Evolutionary conservation across 1,140 invertebrate genomes (phyloP).

Genomic region (Heterodera carotae): DNA sequence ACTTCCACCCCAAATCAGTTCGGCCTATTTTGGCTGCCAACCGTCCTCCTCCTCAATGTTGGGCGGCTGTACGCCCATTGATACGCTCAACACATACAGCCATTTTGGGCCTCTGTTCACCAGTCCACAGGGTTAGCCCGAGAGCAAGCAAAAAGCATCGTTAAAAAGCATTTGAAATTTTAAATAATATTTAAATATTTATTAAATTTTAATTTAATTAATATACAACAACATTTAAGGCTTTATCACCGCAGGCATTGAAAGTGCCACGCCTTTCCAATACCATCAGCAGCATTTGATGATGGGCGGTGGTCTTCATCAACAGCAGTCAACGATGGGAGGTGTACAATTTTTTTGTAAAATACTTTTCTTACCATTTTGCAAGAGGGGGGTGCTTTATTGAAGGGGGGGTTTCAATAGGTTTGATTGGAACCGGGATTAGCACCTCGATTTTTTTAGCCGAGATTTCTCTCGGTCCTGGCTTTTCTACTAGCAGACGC

Average conservation of each 20-base stretch:
- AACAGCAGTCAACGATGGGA: neutral
- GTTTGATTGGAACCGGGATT: too few species aligned
- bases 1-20: neutral
- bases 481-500: too few species aligned
- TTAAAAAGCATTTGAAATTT: too few species aligned
- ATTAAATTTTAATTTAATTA: too few species aligned
- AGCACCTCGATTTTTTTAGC: too few species aligned
- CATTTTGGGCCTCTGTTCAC: neutral
- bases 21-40: neutral
- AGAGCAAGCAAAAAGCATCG: too few species aligned
- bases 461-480: too few species aligned
- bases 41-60: neutral
- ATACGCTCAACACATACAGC: neutral
- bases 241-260: neutral
- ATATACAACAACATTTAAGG: neutral
- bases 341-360: neutral
- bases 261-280: neutral
- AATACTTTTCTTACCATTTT: too few species aligned
- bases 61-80: neutral
- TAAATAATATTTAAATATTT: too few species aligned
- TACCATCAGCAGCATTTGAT: neutral
- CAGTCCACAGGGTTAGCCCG: too few species aligned
- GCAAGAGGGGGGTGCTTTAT: too few species aligned
- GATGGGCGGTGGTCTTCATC: neutral
- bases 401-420: too few species aligned